These are phyloP conservation scores for Exaiptasia diaphana DNA, from an alignment of 64 coral and sea anemone genomes.

Conservation along the genomic window DNA sequence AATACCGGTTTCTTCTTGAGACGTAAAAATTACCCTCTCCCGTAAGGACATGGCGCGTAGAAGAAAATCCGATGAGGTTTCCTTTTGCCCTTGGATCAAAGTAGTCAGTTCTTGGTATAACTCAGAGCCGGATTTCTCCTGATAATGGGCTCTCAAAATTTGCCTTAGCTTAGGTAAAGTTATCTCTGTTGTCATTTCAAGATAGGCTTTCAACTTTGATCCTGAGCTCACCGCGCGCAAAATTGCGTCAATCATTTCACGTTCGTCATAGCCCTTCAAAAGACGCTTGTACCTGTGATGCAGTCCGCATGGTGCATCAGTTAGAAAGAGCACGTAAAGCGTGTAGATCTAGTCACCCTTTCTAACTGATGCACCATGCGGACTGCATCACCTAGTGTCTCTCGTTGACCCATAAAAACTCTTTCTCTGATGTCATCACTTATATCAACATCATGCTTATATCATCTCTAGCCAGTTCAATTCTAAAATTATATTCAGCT, in stretches of 20 bases:
- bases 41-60: constrained; percentile 46
- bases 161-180: not conserved
- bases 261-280: constrained; percentile 26
- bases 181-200: constrained; percentile 28
- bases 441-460: constrained; percentile 3
- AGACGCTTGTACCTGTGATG: too few species aligned
- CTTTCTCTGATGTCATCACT: constrained; percentile 22
- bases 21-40: constrained; percentile 43
- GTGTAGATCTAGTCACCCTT: too few species aligned
- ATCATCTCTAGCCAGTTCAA: constrained; percentile 23
- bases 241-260: constrained; percentile 11
- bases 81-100: constrained; percentile 13
- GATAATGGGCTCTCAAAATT: constrained; percentile 34
- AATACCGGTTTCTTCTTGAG: too few species aligned
- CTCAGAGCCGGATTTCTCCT: constrained; percentile 42
- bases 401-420: constrained; percentile 16
- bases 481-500: constrained; percentile 26
- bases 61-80: constrained; percentile 43
- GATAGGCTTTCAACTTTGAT: constrained; percentile 23
- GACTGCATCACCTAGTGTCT: constrained; percentile 12
- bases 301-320: constrained; percentile 32
- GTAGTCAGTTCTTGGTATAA: constrained; percentile 49
- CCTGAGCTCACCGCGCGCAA: constrained; percentile 20
- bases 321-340: too few species aligned
- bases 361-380: constrained; percentile 25